Base-by-base conservation (phyloP, 2,888 invertebrate genomes). In the Fissipunctia ypsillon region DNA sequence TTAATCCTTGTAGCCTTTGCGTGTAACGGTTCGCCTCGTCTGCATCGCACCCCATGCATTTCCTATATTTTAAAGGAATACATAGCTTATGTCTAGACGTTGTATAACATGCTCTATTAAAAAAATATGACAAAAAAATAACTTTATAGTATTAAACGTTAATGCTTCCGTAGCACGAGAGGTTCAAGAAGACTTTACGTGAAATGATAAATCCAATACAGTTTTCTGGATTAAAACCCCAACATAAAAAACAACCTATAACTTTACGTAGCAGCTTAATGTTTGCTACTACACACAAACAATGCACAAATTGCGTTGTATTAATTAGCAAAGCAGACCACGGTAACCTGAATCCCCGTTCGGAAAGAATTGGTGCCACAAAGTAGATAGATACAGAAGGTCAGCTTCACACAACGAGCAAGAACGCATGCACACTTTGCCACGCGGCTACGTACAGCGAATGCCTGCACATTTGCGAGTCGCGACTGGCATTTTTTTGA, bases 321-420 rank as follows among this genome's bases (percentile, higher is more conserved):
- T 83, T 81, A 77, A 80, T 81, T 75, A 81, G 81, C 74, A 76
- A 83, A 77, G 66, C 81, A 79, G 77, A 84, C 87, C 87, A 73
- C 85, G 68, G 80, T 80, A 80, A 83, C 76, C 59, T 54, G 76
- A 80, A 65, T 61, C 59, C 38, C 65, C 68, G 28, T 56, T 76
- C 74, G 75, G 76, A 83, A 80, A 82, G 69, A 77, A 65, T 59
- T 72, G 50, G 54, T 73, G 43, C 64, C 48, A 61, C 45, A 16
- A 48, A 54, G 41, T 19, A 68, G 31, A 61, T 16, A 12, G 2
- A 0, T 2, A 31, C 54, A 76, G 68, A 76, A 76, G 60, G 14
- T 10, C 25, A 1, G 16, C 25, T 68, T 22, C 22, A 31, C n/a
- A 7, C 38, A 16, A 25, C 5, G 12, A 31, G 12, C 4, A 12